phyloP scores from a whole-genome alignment of 2,113 vertebrate genomes.

The Typhlomys cinereus region DNA sequence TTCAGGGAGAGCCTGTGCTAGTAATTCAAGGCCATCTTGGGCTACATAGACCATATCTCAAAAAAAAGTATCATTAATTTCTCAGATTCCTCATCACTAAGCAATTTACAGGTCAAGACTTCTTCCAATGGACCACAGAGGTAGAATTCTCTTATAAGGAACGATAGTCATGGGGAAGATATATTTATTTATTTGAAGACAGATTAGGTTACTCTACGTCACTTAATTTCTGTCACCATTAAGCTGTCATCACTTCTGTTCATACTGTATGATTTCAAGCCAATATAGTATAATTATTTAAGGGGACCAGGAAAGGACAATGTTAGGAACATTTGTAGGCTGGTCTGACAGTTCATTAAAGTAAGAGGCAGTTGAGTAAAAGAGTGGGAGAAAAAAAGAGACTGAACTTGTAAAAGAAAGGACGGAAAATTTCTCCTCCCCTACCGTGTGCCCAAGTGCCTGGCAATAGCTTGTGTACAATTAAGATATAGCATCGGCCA shows the following conservation, averaged over 20 bases:
- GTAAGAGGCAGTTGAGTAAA: background rate
- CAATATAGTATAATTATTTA: background rate
- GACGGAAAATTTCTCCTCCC: constrained; percentile 22
- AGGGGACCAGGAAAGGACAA: background rate
- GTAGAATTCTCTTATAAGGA: background rate
- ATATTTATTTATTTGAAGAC: background rate
- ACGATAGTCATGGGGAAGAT: background rate
- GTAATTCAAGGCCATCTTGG: background rate
- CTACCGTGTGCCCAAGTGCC: constrained; percentile 40
- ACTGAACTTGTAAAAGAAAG: constrained; percentile 27
- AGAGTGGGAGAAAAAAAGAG: constrained; percentile 8
- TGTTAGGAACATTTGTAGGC: background rate
- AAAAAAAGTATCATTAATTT: background rate
- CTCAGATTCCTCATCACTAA: background rate
- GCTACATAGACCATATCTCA: background rate
- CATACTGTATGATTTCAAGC: background rate
- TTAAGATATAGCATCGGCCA: constrained; percentile 13
- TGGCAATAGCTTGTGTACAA: background rate
- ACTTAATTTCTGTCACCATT: background rate
- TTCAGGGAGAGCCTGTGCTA: too few relatives aligned
- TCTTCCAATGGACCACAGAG: background rate
- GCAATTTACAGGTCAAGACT: background rate
- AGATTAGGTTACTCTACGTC: background rate
- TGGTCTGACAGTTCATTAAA: constrained; percentile 30
- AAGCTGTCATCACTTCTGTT: background rate